These are phyloP conservation scores for Apolygus lucorum DNA, from an alignment of 1,140 invertebrate genomes.

Conservation along the genomic window DNA sequence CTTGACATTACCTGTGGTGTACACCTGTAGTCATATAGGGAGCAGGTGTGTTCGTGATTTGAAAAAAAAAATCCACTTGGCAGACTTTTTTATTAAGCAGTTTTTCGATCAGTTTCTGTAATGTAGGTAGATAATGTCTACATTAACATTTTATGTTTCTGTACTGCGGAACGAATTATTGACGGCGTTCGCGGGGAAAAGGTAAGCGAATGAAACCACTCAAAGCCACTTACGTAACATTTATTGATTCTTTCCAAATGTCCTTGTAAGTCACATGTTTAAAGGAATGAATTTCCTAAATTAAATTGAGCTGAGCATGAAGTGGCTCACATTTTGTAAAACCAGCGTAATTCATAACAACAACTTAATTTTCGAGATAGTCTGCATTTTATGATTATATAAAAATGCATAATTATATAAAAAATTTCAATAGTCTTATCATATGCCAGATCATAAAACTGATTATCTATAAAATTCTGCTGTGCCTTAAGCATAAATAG, in stretches of 20 bases:
- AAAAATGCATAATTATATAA: conserved; percentile 19
- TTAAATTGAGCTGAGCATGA: conserved; percentile 21
- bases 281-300: conserved; percentile 20
- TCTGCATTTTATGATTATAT: conserved; percentile 16
- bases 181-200: too few species aligned
- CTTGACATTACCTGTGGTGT: too few species aligned
- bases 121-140: too few species aligned
- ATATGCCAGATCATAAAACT: conserved; percentile 15
- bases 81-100: too few species aligned
- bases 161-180: too few species aligned
- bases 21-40: too few species aligned
- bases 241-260: conserved; percentile 22
- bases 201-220: background rate
- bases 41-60: too few species aligned
- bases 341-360: conserved; percentile 20
- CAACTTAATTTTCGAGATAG: conserved; percentile 11
- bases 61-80: too few species aligned
- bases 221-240: conserved; percentile 22
- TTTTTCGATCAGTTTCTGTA: too few species aligned
- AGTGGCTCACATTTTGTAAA: conserved; percentile 17
- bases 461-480: conserved; percentile 16
- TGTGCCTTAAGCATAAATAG: conserved; percentile 20
- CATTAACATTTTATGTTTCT: too few species aligned
- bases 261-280: conserved; percentile 21
- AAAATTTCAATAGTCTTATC: conserved; percentile 15